Percentiles rank a stretch among this genome's conserved stretches.
Conservation (phyloP, 2,888 invertebrate species). For the Myopa tessellatipennis region DNA sequence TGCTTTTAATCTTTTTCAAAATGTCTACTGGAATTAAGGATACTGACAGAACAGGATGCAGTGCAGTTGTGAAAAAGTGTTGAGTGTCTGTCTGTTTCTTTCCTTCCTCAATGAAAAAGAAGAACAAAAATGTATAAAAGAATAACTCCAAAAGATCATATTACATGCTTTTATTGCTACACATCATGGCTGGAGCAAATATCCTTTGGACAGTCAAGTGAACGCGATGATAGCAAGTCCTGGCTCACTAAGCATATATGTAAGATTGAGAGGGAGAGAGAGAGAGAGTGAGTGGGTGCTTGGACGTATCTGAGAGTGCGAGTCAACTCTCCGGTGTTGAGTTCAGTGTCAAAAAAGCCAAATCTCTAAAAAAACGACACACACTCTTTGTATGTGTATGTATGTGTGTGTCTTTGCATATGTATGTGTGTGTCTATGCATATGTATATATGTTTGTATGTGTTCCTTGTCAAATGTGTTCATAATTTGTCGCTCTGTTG, state of each 20-base stretch:
- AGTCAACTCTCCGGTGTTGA: no score
- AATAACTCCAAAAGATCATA: slow-evolving; percentile 35
- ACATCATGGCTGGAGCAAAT: background rate
- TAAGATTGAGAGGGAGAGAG: background rate
- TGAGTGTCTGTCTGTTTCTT: background rate
- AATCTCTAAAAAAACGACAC: no score
- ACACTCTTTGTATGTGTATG: background rate
- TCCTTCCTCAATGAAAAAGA: slow-evolving; percentile 10
- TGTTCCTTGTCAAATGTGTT: slow-evolving; percentile 18
- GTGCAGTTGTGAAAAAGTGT: no score
- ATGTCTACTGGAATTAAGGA: no score
- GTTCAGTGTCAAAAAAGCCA: no score
- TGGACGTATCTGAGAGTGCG: no score
- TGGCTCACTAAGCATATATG: background rate
- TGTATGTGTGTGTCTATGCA: no score
- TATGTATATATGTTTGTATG: background rate
- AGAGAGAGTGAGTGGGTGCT: background rate
- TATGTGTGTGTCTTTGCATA: no score
- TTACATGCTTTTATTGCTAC: slow-evolving; percentile 36
- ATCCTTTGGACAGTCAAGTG: background rate
- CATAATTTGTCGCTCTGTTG: slow-evolving; percentile 39
- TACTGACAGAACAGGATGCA: no score
- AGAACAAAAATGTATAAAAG: slow-evolving; percentile 29
- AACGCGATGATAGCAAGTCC: background rate
- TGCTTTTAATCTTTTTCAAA: no score